These are phyloP conservation scores for Lordiphosa collinella DNA, from an alignment of 1,140 invertebrate species.

Conservation along the genomic window DNA sequence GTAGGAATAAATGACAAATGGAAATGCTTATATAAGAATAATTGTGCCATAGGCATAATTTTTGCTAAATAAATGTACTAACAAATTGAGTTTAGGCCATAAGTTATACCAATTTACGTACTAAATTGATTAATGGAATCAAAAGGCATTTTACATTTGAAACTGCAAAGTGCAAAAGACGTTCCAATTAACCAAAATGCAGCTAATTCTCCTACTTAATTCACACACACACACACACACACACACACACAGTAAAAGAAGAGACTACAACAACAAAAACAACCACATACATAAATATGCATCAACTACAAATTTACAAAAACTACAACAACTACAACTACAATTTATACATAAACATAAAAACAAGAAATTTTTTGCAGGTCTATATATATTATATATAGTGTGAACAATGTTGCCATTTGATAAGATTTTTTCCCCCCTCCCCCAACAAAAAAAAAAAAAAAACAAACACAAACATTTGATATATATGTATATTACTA, in stretches of 20 bases:
- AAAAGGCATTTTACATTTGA: conserved; percentile 6
- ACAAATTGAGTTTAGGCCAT: conserved; percentile 38
- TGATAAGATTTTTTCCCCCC: conserved; percentile 64
- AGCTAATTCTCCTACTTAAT: too few relatives aligned
- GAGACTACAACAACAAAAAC: too few relatives aligned
- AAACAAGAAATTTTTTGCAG: conserved; percentile 68
- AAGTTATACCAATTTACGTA: conserved; percentile 25
- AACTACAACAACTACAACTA: conserved; percentile 36
- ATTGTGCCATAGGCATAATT: conserved; percentile 63
- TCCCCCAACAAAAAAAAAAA: conserved; percentile 37
- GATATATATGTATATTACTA: conserved; percentile 61
- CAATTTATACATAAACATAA: conserved; percentile 16
- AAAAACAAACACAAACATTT: conserved; percentile 42
- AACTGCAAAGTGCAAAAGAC: background rate
- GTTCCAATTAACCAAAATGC: too few relatives aligned
- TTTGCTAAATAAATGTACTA: conserved; percentile 63
- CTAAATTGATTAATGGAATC: conserved; percentile 7
- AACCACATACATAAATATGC: conserved; percentile 10
- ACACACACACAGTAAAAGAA: too few relatives aligned
- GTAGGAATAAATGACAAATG: conserved; percentile 15
- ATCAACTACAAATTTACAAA: conserved; percentile 50
- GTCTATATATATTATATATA: conserved; percentile 57
- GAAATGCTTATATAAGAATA: conserved; percentile 42
- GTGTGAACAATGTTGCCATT: conserved; percentile 74
- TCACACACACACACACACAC: too few relatives aligned